Conservation (phyloP, 2,113 vertebrate genomes). For the Coturnix japonica region DNA sequence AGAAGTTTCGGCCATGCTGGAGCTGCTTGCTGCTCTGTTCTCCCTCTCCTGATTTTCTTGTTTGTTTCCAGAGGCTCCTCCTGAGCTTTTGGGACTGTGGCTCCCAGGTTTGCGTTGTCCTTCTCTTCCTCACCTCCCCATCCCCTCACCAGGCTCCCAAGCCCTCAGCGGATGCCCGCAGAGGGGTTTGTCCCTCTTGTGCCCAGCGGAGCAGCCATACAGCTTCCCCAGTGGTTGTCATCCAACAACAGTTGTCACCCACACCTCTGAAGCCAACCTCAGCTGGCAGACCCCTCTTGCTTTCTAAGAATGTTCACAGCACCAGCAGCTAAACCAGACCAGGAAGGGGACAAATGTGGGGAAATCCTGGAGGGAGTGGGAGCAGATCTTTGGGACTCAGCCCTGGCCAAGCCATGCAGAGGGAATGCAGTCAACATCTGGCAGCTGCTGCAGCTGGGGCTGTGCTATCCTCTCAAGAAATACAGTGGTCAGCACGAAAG, state of each 20-base stretch:
- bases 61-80: not conserved
- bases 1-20: not conserved
- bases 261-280: not conserved
- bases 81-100: not conserved
- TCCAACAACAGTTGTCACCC: not conserved
- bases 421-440: not conserved
- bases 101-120: not conserved
- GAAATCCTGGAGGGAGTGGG: not conserved
- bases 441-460: not conserved
- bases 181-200: rapidly evolving
- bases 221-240: not conserved
- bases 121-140: not conserved
- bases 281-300: not conserved
- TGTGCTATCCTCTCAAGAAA: not conserved
- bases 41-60: not conserved
- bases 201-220: not conserved
- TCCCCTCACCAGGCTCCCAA: not conserved
- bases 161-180: rapidly evolving
- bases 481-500: not conserved
- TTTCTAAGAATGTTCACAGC: rapidly evolving
- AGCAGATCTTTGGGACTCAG: not conserved
- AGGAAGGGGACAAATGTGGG: not conserved
- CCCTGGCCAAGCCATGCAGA: rapidly evolving
- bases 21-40: not conserved
- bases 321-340: not conserved